Conservation (phyloP, 2,113 vertebrate species). For the Phalacrocorax aristotelis region DNA sequence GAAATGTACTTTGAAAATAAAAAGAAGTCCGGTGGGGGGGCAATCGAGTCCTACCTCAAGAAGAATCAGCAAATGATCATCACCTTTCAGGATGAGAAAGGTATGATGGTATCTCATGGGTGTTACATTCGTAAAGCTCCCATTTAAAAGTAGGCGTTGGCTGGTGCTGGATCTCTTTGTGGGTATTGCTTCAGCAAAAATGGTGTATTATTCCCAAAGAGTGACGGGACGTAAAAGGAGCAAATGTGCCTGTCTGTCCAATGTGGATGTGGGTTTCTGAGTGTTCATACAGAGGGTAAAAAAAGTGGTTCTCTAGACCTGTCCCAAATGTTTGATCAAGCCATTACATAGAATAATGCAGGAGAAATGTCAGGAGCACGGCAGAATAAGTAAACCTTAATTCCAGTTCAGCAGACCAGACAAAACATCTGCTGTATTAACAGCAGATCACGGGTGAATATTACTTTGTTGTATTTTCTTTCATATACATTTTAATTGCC, state of each 20-base stretch:
- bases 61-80: constrained; percentile 20
- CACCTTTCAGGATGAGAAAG: constrained; percentile 46
- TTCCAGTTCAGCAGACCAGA: not conserved
- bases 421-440: not conserved
- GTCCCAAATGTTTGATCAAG: not conserved
- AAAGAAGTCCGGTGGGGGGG: constrained; percentile 46
- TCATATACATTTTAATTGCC: not conserved
- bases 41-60: not conserved
- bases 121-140: not conserved
- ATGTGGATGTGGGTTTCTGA: not conserved
- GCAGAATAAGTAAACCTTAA: not conserved
- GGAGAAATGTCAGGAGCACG: not conserved
- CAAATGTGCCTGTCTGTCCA: not conserved
- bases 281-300: not conserved
- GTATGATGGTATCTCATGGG: not conserved
- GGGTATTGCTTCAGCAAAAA: not conserved
- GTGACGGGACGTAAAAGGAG: not conserved
- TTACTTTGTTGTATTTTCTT: not conserved
- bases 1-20: constrained; percentile 69
- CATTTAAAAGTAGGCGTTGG: not conserved
- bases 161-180: not conserved
- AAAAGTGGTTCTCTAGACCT: not conserved
- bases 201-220: not conserved
- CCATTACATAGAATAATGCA: not conserved
- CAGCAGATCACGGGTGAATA: not conserved